A percentile compares a stretch with the other conserved stretches of the same genome.
Conservation (phyloP, 2,888 invertebrate genomes). For the Margaritifera margaritifera region DNA sequence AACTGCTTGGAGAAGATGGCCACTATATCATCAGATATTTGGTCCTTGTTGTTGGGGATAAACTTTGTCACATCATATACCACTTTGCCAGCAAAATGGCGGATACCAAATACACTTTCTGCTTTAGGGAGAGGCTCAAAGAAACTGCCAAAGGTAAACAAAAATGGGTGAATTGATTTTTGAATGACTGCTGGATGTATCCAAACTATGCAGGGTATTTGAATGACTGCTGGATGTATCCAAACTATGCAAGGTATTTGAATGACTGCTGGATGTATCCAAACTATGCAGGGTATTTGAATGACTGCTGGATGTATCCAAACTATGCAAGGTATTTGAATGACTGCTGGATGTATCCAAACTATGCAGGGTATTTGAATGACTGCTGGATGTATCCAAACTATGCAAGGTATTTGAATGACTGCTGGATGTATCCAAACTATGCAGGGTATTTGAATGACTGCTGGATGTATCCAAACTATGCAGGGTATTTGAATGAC, state of each 20-base stretch:
- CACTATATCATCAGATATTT: slow-evolving; percentile 92
- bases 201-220: not conserved
- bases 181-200: not conserved
- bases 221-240: not conserved
- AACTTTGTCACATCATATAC: slow-evolving; percentile 92
- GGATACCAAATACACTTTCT: slow-evolving; percentile 83
- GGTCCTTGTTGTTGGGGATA: slow-evolving; percentile 92
- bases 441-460: not conserved
- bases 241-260: not conserved
- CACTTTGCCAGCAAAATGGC: slow-evolving; percentile 91
- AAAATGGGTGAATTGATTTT: not conserved
- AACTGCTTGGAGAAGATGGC: slow-evolving; percentile 92
- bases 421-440: not conserved
- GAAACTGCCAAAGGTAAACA: slow-evolving; percentile 76
- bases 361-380: not conserved
- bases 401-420: not conserved
- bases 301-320: not conserved
- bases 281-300: not conserved
- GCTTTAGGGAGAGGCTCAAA: slow-evolving; percentile 79
- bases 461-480: not conserved
- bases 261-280: not conserved
- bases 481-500: not conserved
- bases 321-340: not conserved
- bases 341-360: not conserved
- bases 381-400: not conserved